Conservation (phyloP, 2,797 vertebrate genomes). For the Enteromius paludinosus region DNA sequence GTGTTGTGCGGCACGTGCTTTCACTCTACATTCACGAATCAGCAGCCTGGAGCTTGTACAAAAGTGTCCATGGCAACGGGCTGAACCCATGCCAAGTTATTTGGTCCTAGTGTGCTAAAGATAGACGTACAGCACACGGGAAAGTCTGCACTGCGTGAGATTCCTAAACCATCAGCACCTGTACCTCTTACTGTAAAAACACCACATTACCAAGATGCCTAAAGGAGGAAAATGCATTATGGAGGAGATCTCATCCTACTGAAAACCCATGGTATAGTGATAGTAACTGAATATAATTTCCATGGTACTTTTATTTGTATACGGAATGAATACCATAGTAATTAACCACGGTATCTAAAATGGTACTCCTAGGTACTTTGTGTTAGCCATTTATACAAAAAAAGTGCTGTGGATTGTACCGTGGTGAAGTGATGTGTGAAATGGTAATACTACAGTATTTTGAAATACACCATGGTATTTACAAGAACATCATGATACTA, state of each 20-base stretch:
- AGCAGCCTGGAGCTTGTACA: slow-evolving; percentile 61
- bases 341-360: not conserved
- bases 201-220: not conserved
- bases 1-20: slow-evolving; percentile 36
- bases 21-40: slow-evolving; percentile 53
- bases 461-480: not conserved
- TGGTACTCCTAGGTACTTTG: not conserved
- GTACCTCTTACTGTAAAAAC: slow-evolving; percentile 19
- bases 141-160: slow-evolving; percentile 39
- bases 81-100: slow-evolving; percentile 67
- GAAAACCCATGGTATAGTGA: not conserved
- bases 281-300: not conserved
- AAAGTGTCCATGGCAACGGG: slow-evolving; percentile 75
- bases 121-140: slow-evolving; percentile 66
- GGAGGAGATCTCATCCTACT: not conserved
- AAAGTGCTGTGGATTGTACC: not conserved
- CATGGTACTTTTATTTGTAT: not conserved
- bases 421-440: not conserved
- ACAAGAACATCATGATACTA: not conserved
- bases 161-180: slow-evolving; percentile 13
- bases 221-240: not conserved
- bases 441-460: not conserved
- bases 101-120: slow-evolving; percentile 70
- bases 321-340: not conserved
- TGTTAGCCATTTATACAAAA: not conserved